Percentiles rank a stretch among this genome's conserved stretches.
phyloP scores from a whole-genome alignment of 1,140 invertebrate species.

The Euwallacea fornicatus region DNA sequence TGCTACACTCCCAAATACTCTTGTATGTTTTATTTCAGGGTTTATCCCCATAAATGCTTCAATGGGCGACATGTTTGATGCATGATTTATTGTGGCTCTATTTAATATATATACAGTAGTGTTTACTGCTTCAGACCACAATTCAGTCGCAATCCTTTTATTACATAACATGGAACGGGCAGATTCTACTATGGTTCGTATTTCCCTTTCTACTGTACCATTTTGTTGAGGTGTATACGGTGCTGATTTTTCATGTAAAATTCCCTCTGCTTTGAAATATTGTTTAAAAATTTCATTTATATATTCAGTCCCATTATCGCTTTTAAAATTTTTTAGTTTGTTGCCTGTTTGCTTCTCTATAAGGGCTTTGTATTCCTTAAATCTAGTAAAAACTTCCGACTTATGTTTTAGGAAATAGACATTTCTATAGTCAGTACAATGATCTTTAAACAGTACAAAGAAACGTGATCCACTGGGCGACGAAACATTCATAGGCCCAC shows the following conservation, averaged over 20 bases:
- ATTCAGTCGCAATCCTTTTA: conserved; percentile 40
- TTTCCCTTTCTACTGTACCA: conserved; percentile 51
- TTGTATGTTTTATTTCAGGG: conserved; percentile 53
- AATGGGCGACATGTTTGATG: background rate
- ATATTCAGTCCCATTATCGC: conserved; percentile 53
- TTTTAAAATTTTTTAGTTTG: conserved; percentile 47
- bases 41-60: conserved; percentile 47
- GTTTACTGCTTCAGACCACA: conserved; percentile 53
- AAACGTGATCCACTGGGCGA: conserved; percentile 50
- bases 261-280: conserved; percentile 14
- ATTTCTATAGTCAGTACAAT: conserved; percentile 30
- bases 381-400: conserved; percentile 48
- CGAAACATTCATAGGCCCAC: conserved; percentile 50
- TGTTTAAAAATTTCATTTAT: conserved; percentile 38
- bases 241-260: conserved; percentile 25
- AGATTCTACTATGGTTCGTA: conserved; percentile 50
- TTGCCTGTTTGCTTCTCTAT: conserved; percentile 45
- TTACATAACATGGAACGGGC: conserved; percentile 50
- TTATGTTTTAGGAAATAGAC: conserved; percentile 54
- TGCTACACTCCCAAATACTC: conserved; percentile 54
- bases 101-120: conserved; percentile 55
- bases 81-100: conserved; percentile 22
- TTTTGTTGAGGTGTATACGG: conserved; percentile 52
- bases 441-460: conserved; percentile 6
- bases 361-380: conserved; percentile 46